Percentiles rank a stretch among this genome's conserved stretches.
Conservation (phyloP, 2,113 vertebrate species). For the Cryptotis parvus region DNA sequence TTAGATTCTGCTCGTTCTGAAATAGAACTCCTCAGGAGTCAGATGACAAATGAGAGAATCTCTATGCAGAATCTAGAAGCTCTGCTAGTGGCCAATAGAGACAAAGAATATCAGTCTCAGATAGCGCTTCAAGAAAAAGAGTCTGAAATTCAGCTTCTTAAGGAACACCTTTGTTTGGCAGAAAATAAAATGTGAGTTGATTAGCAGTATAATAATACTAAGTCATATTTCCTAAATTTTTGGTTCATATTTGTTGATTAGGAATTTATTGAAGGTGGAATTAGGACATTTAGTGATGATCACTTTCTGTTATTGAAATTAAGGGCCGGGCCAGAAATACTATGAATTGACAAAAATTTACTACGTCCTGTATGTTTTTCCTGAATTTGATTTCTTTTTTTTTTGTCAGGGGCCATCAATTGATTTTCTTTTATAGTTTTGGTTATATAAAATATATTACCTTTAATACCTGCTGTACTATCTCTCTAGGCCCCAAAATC, state of each 20-base stretch:
- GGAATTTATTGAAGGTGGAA: constrained; percentile 28
- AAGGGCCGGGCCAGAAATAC: constrained; percentile 1
- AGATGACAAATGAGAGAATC: constrained; percentile 88
- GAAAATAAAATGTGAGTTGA: constrained; percentile 89
- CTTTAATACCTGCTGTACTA: no score
- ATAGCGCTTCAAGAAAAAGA: constrained; percentile 87
- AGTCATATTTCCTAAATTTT: background rate
- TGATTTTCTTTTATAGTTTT: constrained; percentile 19
- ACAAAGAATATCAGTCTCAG: constrained; percentile 87
- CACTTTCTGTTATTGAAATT: constrained; percentile 26
- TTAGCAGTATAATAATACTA: constrained; percentile 22
- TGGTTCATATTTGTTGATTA: background rate
- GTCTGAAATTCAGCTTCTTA: constrained; percentile 88
- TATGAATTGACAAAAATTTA: constrained; percentile 49
- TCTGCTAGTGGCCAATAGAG: constrained; percentile 83
- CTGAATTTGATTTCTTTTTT: background rate
- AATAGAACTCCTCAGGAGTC: constrained; percentile 88
- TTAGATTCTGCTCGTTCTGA: constrained; percentile 86
- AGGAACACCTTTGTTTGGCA: constrained; percentile 87
- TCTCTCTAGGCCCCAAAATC: no score
- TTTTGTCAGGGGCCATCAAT: background rate
- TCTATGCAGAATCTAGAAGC: constrained; percentile 88
- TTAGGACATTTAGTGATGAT: constrained; percentile 11
- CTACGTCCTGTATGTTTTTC: constrained; percentile 8
- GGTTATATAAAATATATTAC: background rate